Conservation (phyloP, 1,140 invertebrate genomes). For the Diachasma alloeum region DNA sequence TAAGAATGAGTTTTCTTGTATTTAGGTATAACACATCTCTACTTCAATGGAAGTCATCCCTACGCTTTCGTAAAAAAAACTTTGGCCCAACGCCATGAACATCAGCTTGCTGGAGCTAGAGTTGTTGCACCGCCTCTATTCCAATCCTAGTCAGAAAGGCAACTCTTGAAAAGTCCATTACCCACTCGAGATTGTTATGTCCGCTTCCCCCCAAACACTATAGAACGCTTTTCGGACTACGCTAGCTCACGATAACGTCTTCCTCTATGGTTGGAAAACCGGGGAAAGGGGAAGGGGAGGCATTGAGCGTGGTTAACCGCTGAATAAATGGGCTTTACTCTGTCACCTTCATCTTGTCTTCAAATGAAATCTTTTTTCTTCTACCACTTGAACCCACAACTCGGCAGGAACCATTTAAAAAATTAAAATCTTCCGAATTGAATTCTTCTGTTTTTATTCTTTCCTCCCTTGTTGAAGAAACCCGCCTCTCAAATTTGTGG, state of each 20-base stretch:
- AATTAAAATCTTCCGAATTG: background rate
- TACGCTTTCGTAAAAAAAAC: background rate
- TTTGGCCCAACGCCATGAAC: constrained; percentile 14
- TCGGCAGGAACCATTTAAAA: background rate
- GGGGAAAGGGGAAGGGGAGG: background rate
- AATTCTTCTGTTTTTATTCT: background rate
- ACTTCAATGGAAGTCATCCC: background rate
- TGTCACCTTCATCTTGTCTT: background rate
- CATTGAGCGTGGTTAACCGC: constrained; percentile 10
- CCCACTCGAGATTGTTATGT: constrained; percentile 21
- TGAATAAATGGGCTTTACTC: constrained; percentile 7
- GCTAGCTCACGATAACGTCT: constrained; percentile 9
- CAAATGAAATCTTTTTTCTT: background rate
- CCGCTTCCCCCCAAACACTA: background rate
- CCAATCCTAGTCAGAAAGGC: background rate
- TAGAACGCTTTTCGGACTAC: background rate
- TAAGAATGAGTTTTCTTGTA: background rate
- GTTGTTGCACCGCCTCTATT: background rate
- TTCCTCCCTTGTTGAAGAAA: background rate
- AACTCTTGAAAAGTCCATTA: constrained; percentile 23
- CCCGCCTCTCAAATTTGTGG: background rate
- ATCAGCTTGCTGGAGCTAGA: background rate
- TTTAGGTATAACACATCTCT: background rate
- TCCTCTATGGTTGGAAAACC: background rate
- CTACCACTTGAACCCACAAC: background rate